Evolutionary conservation across 2,797 vertebrate genomes (phyloP).

Genomic region (Mormyrus hasselquistii): DNA sequence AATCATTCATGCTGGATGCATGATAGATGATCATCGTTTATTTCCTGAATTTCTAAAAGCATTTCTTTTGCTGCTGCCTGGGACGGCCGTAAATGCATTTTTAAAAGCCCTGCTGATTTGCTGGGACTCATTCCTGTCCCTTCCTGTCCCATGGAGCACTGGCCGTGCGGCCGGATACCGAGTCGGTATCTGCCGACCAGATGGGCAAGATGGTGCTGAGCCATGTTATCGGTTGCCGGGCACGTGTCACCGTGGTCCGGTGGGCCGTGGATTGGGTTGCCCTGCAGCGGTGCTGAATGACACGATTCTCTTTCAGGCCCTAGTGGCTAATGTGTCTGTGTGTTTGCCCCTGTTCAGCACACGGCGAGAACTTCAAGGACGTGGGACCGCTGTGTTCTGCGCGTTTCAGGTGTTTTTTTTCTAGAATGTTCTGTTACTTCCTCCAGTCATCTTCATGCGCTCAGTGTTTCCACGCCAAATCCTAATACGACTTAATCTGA

Average conservation of each 20-base stretch:
- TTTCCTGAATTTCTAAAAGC: background rate
- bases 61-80: background rate
- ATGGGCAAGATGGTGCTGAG: background rate
- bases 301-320: conserved; percentile 48
- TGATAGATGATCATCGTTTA: background rate
- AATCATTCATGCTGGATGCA: background rate
- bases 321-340: conserved; percentile 17
- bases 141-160: background rate
- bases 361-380: background rate
- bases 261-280: conserved; percentile 39
- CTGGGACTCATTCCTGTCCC: background rate
- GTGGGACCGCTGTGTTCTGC: conserved; percentile 21
- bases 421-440: background rate
- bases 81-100: background rate
- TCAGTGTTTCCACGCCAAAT: background rate
- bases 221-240: background rate
- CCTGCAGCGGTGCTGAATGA: conserved; percentile 31
- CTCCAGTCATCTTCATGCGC: background rate
- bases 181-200: background rate
- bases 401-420: background rate
- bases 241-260: conserved; percentile 27
- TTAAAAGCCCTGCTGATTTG: background rate
- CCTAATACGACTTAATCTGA: background rate
- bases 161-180: background rate
- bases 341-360: background rate